These are phyloP conservation scores for Quadroppia sp. DNA, from an alignment of 2,888 invertebrate species.

Conservation along the genomic window DNA sequence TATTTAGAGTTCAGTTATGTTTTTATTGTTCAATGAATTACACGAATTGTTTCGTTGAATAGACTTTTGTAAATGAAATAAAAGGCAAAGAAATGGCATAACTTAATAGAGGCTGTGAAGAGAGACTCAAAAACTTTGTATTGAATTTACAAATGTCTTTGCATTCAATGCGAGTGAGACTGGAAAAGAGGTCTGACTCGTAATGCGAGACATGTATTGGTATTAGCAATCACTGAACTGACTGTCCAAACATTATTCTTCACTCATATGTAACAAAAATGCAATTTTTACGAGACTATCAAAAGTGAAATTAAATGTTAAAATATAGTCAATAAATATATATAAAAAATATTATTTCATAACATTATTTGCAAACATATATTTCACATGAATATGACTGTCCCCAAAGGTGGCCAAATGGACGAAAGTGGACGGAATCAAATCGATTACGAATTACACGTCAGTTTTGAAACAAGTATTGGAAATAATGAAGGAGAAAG, in stretches of 20 bases:
- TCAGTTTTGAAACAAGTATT: conserved; percentile 21
- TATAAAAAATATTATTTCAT: no score
- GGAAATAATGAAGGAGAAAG: conserved; percentile 39
- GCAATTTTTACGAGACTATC: background rate
- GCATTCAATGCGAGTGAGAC: background rate
- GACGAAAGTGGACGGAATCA: conserved; percentile 27
- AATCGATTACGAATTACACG: conserved; percentile 32
- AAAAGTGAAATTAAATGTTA: background rate
- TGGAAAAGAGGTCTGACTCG: background rate
- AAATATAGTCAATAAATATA: no score
- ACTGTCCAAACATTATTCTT: background rate
- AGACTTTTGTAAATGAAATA: no score
- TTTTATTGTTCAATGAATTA: background rate
- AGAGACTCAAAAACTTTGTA: no score
- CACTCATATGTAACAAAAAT: background rate
- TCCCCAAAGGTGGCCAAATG: conserved; percentile 34
- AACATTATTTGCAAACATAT: no score
- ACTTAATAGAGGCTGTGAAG: no score
- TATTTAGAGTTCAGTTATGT: no score
- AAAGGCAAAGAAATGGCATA: no score
- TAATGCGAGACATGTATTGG: background rate
- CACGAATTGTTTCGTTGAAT: background rate
- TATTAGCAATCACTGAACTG: background rate
- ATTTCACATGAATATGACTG: no score
- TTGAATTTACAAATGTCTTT: no score